Evolutionary conservation across 1,140 invertebrate genomes (phyloP).

Genomic region (Oncopodura yosiiana): DNA sequence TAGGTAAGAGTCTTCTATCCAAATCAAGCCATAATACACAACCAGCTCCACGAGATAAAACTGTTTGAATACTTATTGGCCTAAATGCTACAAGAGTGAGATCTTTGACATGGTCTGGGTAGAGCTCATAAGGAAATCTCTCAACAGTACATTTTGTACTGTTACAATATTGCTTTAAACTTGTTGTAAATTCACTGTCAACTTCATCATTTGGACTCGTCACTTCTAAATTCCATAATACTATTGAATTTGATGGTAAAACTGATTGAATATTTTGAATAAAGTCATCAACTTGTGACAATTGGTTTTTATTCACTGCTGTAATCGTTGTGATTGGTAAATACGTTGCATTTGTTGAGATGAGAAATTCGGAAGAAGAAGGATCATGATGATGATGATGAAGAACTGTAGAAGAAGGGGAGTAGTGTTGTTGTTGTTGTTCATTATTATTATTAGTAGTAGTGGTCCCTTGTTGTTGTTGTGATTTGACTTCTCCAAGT

Average conservation of each 20-base stretch:
- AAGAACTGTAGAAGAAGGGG: not conserved
- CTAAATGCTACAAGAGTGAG: slow-evolving; percentile 42
- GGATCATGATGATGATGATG: slow-evolving; percentile 7
- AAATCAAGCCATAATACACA: slow-evolving; percentile 46
- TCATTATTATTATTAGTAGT: too few species aligned
- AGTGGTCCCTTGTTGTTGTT: not conserved
- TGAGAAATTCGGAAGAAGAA: not conserved
- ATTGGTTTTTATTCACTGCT: slow-evolving; percentile 17
- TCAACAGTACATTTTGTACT: slow-evolving; percentile 41
- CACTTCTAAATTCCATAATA: slow-evolving; percentile 30
- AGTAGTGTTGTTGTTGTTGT: not conserved
- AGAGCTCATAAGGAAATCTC: slow-evolving; percentile 43
- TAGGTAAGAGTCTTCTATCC: slow-evolving; percentile 36
- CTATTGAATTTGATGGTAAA: slow-evolving; percentile 18
- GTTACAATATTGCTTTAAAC: slow-evolving; percentile 44
- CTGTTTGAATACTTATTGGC: slow-evolving; percentile 48
- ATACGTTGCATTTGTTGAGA: slow-evolving; percentile 15
- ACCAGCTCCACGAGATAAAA: slow-evolving; percentile 43
- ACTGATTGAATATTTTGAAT: slow-evolving; percentile 24
- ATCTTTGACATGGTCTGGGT: slow-evolving; percentile 46
- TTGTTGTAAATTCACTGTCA: slow-evolving; percentile 32
- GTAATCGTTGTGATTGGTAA: slow-evolving; percentile 23
- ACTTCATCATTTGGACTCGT: slow-evolving; percentile 3
- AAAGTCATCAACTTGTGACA: slow-evolving; percentile 24
- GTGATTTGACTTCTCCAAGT: slow-evolving; percentile 2